Base-by-base conservation (phyloP, 2,888 invertebrate genomes). In the Clunio marinus region DNA sequence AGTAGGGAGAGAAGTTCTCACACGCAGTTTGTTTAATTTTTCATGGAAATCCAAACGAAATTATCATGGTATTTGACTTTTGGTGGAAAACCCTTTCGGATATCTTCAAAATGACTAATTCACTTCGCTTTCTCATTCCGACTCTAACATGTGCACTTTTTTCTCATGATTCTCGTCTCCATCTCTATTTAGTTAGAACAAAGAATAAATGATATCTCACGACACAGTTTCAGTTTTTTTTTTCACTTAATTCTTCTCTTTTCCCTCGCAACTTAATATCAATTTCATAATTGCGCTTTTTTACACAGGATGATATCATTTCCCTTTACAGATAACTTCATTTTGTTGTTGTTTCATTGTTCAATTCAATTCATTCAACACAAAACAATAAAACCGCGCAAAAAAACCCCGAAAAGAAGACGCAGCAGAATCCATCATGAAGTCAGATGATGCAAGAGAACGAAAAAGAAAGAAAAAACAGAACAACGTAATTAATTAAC, bases 401-500 rank as follows among this genome's bases (percentile, higher is more conserved):
- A 17, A 51, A 51, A 51, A 51, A 15, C 22, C 51, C 51, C 51
- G 51, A 51, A 22, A 32, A 32, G 35, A 8, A 13, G 35, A 32
- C 5, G 5, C 7, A 32, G 35, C 5, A 32, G 13, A 32, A 32
- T 15, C 17, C 17, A 45, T 45, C 15, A 7, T 17, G 27, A 57
- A 22, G 22, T 25, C 57, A 10, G 55, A 66, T 66, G 66, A 66
- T 24, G 66, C 55, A 66, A 51, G n/a, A n/a, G n/a, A n/a, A n/a
- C n/a, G n/a, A n/a, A n/a, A n/a, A n/a, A n/a, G n/a, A n/a, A 65
- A 15, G 55, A 66, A 55, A 66, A 55, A 66, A 66, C 66, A 66
- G 66, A 66, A 55, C 66, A 27, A 55, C 51, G 66, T 66, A 66
- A 66, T 66, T 66, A 66, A 66, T 66, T 66, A 66, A 66, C 66